Evolutionary conservation across 2,888 invertebrate species (phyloP), one percentile per base, ranked within the genome.

Genomic region (Hirtodrosophila cameraria): DNA sequence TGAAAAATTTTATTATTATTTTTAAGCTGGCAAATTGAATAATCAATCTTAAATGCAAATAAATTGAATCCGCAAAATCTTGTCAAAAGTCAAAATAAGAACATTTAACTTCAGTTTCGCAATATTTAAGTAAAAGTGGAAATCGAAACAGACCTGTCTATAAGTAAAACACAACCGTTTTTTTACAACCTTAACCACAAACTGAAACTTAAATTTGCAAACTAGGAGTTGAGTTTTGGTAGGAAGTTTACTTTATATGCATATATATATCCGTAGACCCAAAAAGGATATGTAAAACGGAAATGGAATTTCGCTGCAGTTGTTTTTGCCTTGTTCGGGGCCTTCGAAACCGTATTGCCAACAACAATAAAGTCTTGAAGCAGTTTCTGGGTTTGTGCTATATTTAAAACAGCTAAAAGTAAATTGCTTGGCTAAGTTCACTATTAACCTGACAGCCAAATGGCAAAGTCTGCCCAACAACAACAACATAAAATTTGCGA

Each of bases 371-470:
- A 31, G 23, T 20, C 23, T 16, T n/a, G n/a, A 20, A 28, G n/a
- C 13, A 54, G 11, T 27, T 15, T n/a, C 25, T 38, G 18, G 12
- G 31, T 3, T 23, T n/a, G n/a, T n/a, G 20, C 13, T 25, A 33
- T 30, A 53, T 53, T 45, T 35, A 53, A 28, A 7, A 27, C 35
- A 12, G 20, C 5, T 8, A 1, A 23, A 23, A 8, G 7, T 8
- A 23, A 23, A 23, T 7, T 23, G 8, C 23, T 23, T 23, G 9
- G 33, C 25, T 43, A 73, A 65, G 60, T 65, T 60, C 65, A 65
- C 58, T 80, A 64, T 58, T 62, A 59, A 64, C 41, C 55, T 59
- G 59, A 58, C 77, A 60, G 39, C 7, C 46, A 41, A 41, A 36
- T 38, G 33, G 30, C 41, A 39, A 15, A 71, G 53, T 60, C 52